Evolutionary conservation across 2,797 vertebrate species (phyloP), one percentile per base, ranked within the genome.

Genomic region (Gymnodraco acuticeps): DNA sequence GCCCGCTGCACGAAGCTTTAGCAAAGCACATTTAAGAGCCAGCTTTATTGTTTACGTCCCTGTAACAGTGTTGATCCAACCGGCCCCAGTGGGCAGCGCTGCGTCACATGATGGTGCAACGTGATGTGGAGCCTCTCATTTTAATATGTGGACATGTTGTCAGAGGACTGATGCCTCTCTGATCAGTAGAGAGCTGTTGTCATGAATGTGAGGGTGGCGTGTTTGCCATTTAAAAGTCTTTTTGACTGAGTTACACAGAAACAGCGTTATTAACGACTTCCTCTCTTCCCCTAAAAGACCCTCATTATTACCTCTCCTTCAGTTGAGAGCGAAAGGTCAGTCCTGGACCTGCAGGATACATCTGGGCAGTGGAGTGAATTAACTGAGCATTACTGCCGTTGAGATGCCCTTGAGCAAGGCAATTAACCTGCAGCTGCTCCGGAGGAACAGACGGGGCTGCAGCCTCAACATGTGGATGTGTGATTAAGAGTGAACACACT

Each of bases 1-100:
- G 73, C 60, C 63, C 47, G 31, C 75, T 78, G 50, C 41, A 48
- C 7, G 7, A 77, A 82, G 75, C 77, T 88, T 88, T 73, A 80
- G 82, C 88, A 82, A 85, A 91, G 84, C 80, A 48, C 73, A 48
- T 73, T 77, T 14, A 53, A 73, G 70, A 71, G 66, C 16, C 63
- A 1, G 62, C 68, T 52, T 64, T 14, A 75, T 52, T 82, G 70
- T 82, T 78, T 70, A 17, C 53, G 70, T 83, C 76, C 71, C 71
- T 48, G 70, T 41, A 43, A 50, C 72, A 8, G 17, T 65, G 79
- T 81, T 82, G 77, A 56, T 76, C 77, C 77, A 75, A 71, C 59
- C 0, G 58, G 61, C 56, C 77, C 65, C 81, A 4, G 38, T 42
- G 80, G 77, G 64, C 68, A 0, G 10, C 7, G 10, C 43, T 3